phyloP scores from a whole-genome alignment of 37 sponge, comb jelly and placozoan species.

The Cladorhizidae sp. region DNA sequence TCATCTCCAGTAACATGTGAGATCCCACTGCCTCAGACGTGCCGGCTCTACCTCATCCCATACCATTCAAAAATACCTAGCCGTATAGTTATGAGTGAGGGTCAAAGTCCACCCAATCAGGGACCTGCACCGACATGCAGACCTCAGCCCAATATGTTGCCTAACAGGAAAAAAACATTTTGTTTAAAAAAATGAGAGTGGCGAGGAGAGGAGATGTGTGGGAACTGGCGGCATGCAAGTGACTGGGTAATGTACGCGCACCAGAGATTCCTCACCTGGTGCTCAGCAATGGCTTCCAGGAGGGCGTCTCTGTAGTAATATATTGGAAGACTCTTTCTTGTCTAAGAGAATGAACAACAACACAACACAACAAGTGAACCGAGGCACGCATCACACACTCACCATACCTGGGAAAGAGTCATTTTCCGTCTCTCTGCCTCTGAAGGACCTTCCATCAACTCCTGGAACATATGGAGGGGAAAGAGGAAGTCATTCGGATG shows the following conservation, averaged over 20 bases:
- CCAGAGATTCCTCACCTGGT: slow-evolving; percentile 86
- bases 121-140: too few species aligned
- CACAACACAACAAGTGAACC: not conserved
- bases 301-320: slow-evolving; percentile 83
- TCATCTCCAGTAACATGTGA: too few species aligned
- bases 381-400: not conserved
- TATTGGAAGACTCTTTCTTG: slow-evolving; percentile 90
- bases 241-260: too few species aligned
- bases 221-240: too few species aligned
- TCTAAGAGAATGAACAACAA: slow-evolving; percentile 55
- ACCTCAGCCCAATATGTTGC: too few species aligned
- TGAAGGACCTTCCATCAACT: slow-evolving; percentile 27
- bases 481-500: not conserved
- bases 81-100: too few species aligned
- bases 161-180: too few species aligned
- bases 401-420: slow-evolving; percentile 66
- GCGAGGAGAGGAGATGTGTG: too few species aligned
- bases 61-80: too few species aligned
- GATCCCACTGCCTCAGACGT: too few species aligned
- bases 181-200: not conserved
- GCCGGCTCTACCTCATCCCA: too few species aligned
- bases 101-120: too few species aligned
- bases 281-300: slow-evolving; percentile 82
- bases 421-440: slow-evolving; percentile 76
- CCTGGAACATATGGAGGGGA: not conserved